phyloP scores from a whole-genome alignment of 1,140 invertebrate species.

The Magallana gigas region DNA sequence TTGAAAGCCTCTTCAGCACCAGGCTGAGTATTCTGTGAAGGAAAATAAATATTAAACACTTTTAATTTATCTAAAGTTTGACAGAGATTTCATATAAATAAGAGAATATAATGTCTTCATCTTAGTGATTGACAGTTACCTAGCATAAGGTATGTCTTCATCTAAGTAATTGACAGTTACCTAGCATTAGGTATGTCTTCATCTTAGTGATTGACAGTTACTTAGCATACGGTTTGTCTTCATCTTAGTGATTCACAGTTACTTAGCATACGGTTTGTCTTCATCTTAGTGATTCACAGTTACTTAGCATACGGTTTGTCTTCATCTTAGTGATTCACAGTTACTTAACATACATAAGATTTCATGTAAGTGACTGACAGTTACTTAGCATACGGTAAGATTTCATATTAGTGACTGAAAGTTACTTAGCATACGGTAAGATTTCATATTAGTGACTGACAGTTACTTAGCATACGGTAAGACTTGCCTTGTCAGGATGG shows the following conservation, averaged over 20 bases:
- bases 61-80: too few relatives aligned
- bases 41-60: background rate
- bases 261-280: background rate
- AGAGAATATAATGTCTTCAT: background rate
- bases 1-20: slow-evolving; percentile 98
- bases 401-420: background rate
- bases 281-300: background rate
- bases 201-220: background rate
- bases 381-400: background rate
- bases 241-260: background rate
- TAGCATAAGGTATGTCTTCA: background rate
- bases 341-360: background rate
- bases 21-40: slow-evolving; percentile 88
- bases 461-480: background rate
- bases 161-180: too few relatives aligned
- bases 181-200: background rate
- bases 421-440: background rate
- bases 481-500: slow-evolving; percentile 90
- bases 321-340: background rate
- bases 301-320: background rate
- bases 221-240: background rate
- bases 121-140: background rate
- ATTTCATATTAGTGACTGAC: background rate
- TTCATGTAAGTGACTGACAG: background rate
- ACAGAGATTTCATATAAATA: background rate